Percentiles rank a stretch among this genome's conserved stretches.
Conservation (phyloP, 2,113 vertebrate species). For the Boleophthalmus pectinirostris region DNA sequence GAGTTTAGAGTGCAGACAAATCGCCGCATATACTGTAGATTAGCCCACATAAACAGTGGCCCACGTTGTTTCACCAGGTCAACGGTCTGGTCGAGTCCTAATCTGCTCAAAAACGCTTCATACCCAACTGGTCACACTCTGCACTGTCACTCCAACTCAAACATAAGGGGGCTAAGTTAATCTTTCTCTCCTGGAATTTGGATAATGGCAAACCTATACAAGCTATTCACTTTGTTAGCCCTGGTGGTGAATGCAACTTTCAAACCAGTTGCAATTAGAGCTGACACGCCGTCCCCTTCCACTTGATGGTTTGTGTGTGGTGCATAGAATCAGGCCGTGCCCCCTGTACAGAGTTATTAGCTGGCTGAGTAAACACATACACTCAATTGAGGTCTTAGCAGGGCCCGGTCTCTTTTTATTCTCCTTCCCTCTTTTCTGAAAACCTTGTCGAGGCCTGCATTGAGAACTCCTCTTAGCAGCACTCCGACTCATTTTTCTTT, state of each 20-base stretch:
- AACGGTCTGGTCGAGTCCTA: slow-evolving; percentile 45
- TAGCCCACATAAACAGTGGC: slow-evolving; percentile 59
- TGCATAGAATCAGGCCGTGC: slow-evolving; percentile 61
- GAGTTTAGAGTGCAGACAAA: slow-evolving; percentile 51
- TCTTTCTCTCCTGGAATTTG: slow-evolving; percentile 59
- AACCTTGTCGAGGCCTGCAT: slow-evolving; percentile 65
- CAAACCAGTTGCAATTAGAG: slow-evolving; percentile 59
- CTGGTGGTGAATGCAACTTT: slow-evolving; percentile 45
- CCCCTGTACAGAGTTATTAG: slow-evolving; percentile 74
- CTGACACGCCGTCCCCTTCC: slow-evolving; percentile 64
- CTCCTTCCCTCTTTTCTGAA: slow-evolving; percentile 51
- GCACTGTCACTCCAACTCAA: slow-evolving; percentile 48
- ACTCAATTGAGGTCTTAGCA: slow-evolving; percentile 62
- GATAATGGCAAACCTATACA: slow-evolving; percentile 37
- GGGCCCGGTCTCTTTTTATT: slow-evolving; percentile 58
- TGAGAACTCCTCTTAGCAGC: slow-evolving; percentile 50
- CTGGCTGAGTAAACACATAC: slow-evolving; percentile 75
- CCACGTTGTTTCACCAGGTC: slow-evolving; percentile 47
- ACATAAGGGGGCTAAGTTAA: slow-evolving; percentile 56
- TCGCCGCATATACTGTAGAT: slow-evolving; percentile 50
- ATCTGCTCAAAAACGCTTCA: slow-evolving; percentile 45
- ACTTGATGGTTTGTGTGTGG: slow-evolving; percentile 63
- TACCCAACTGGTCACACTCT: slow-evolving; percentile 53
- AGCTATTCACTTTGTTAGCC: slow-evolving; percentile 44
- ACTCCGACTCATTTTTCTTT: slow-evolving; percentile 53